Base-by-base conservation (phyloP, 2,113 vertebrate species). In the Eublepharis macularius region DNA sequence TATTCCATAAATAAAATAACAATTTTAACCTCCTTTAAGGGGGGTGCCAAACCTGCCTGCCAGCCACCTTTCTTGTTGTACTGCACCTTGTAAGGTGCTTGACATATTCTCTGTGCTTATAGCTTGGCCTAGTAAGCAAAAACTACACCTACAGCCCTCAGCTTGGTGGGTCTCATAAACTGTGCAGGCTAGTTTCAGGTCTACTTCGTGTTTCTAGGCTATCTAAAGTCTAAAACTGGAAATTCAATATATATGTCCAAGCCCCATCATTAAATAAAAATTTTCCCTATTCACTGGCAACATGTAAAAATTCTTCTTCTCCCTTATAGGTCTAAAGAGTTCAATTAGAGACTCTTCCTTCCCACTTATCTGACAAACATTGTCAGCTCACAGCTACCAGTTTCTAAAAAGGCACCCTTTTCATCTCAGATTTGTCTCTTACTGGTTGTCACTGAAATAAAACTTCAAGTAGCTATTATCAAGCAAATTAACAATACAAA, bases 401-500 rank as follows among this genome's bases (percentile, higher is more conserved):
- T 69, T 89, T 32, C 36, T 79, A 68, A 70, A 83, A 84, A 82
- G 2, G 16, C 0, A 7, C 2, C 51, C 60, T 29, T 89, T 0
- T n/a, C 9, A 26, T 92, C 41, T 82, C 4, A 21, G 57, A 60
- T 43, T 86, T 81, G 84, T 87, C 81, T 68, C 68, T 81, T 0
- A 0, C 49, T 47, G 72, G 54, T 73, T 45, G 34, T 21, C 45
- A 39, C 14, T 83, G 54, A 65, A 66, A 83, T 36, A 43, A 69
- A 84, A 73, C 70, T 76, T 49, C 2, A 1, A 0, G 70, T 54
- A 85, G 85, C 76, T 86, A 65, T 90, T 66, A 51, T 79, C 47
- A 81, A 84, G 77, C 81, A 92, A 70, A 82, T n/a, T 36, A 60
- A 83, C 47, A 90, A 72, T 7, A 0, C 24, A 73, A 69, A 90